Evolutionary conservation across 2,797 vertebrate genomes (phyloP).

Genomic region (Bucorvus abyssinicus): DNA sequence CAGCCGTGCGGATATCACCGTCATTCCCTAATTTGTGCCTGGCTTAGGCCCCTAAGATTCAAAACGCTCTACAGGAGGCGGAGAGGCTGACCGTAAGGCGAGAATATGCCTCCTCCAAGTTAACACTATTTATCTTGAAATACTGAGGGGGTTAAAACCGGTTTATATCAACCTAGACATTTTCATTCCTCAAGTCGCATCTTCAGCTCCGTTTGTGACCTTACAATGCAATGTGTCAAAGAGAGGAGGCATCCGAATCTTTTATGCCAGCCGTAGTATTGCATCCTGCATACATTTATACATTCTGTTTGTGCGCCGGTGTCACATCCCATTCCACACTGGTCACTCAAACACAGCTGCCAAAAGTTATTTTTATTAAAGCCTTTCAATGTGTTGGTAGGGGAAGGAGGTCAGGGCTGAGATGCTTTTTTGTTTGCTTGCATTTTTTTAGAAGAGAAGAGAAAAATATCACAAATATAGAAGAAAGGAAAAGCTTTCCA

Average conservation of each 20-base stretch:
- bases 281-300: slow-evolving; percentile 1
- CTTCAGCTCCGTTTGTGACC: not conserved
- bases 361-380: slow-evolving; percentile 70
- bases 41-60: not conserved
- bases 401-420: not conserved
- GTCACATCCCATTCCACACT: slow-evolving; percentile 39
- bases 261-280: slow-evolving; percentile 12
- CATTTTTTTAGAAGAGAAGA: not conserved
- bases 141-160: slow-evolving; percentile 48
- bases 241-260: slow-evolving; percentile 7
- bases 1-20: not conserved
- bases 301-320: slow-evolving; percentile 8
- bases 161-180: slow-evolving; percentile 34
- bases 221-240: slow-evolving; percentile 50
- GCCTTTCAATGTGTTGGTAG: slow-evolving; percentile 40
- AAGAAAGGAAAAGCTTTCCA: slow-evolving; percentile 36
- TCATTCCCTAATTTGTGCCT: not conserved
- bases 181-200: slow-evolving; percentile 20
- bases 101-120: slow-evolving; percentile 16
- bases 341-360: slow-evolving; percentile 59
- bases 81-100: not conserved
- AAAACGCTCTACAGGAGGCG: not conserved
- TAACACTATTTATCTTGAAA: not conserved
- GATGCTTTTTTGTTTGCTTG: slow-evolving; percentile 22
- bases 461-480: slow-evolving; percentile 21